A percentile compares a stretch with the other conserved stretches of the same genome.
Evolutionary conservation across 2,113 vertebrate genomes (phyloP).

Genomic region (Theropithecus gelada): DNA sequence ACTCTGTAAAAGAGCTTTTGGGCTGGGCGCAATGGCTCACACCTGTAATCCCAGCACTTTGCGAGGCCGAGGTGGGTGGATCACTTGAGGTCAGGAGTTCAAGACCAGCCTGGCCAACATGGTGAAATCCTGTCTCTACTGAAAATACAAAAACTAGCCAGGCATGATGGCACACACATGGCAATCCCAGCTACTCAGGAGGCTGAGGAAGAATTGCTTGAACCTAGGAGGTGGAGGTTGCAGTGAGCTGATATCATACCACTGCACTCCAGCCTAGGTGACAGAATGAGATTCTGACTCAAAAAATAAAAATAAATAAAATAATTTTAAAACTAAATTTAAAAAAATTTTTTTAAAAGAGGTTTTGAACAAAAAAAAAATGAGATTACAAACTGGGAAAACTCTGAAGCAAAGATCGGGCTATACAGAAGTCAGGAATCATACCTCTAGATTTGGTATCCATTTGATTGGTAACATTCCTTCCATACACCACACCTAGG

Average conservation of each 20-base stretch:
- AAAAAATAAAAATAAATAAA: neutral
- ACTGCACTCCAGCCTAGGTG: neutral
- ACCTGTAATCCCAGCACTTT: no score
- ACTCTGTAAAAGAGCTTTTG: neutral
- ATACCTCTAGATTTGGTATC: neutral
- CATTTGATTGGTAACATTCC: neutral
- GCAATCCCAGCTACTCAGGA: neutral
- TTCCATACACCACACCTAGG: neutral
- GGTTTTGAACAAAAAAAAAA: neutral
- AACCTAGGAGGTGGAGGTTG: neutral
- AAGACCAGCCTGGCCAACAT: no score
- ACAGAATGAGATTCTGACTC: neutral
- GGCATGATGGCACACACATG: neutral
- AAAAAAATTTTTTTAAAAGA: no score
- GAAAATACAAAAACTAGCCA: neutral
- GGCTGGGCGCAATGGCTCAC: rapidly evolving
- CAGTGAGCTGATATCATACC: neutral
- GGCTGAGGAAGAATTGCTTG: neutral
- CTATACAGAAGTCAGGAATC: neutral
- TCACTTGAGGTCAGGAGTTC: no score
- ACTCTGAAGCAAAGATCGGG: neutral
- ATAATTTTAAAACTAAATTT: no score
- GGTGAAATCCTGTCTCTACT: no score
- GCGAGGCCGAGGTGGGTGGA: no score
- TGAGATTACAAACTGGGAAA: no score